Evolutionary conservation across 2,888 invertebrate species (phyloP).

Genomic region (Drosophila niveifrons): DNA sequence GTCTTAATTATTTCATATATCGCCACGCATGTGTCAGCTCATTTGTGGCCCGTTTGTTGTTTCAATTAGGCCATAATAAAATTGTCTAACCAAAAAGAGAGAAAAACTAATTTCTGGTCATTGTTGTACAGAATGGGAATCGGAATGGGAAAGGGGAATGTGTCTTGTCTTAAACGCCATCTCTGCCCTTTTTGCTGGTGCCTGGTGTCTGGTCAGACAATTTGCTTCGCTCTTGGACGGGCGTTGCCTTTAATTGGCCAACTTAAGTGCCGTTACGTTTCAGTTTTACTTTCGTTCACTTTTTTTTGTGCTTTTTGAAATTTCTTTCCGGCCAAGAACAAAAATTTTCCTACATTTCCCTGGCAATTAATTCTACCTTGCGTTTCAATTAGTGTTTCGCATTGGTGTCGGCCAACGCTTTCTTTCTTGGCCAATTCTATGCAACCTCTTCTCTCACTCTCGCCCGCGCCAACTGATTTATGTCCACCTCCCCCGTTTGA

Average conservation of each 20-base stretch:
- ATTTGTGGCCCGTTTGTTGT: conserved; percentile 66
- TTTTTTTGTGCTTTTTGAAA: conserved; percentile 31
- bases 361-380: conserved; percentile 75
- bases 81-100: conserved; percentile 61
- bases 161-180: conserved; percentile 5
- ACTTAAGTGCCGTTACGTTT: conserved; percentile 80
- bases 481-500: conserved; percentile 49
- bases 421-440: conserved; percentile 1
- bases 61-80: conserved; percentile 81
- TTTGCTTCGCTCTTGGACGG: conserved; percentile 34
- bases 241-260: conserved; percentile 75
- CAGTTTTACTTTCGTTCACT: conserved; percentile 62
- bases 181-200: background rate
- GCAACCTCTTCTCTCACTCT: conserved; percentile 17
- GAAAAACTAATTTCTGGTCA: conserved; percentile 64
- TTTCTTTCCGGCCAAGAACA: conserved; percentile 36
- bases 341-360: conserved; percentile 59
- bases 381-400: conserved; percentile 75
- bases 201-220: conserved; percentile 33
- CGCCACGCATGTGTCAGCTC: conserved; percentile 44
- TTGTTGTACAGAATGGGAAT: too few species aligned
- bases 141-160: background rate
- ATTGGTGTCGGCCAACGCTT: conserved; percentile 13
- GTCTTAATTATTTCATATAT: conserved; percentile 50
- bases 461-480: conserved; percentile 63